Base-by-base conservation (phyloP, 2,113 vertebrate genomes). In the Anoura caudifer region DNA sequence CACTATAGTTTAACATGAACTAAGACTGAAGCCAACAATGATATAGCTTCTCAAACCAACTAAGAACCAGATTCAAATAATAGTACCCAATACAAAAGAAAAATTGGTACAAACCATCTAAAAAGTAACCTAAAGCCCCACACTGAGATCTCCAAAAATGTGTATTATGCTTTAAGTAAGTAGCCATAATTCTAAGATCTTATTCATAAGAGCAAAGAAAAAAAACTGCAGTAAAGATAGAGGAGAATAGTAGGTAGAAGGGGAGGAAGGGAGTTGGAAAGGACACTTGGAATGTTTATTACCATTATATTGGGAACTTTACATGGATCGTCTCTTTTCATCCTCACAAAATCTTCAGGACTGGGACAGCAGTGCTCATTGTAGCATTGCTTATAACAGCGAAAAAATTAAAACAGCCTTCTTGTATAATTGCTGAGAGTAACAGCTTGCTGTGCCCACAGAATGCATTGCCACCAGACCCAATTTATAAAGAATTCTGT, bases 391-490 rank as follows among this genome's bases (percentile, higher is more conserved):
- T 92, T 85, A 24, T 77, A 93, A 79, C 26, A 65, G 59, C 15
- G 7, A 84, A 87, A 77, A 72, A 79, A 4, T 85, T 33, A 77
- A 93, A 89, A 54, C 72, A 73, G 59, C 1, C 76, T 87, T 54
- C 70, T 80, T 52, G 26, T 73, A 1, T 9, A 41, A 80, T 8
- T 13, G 38, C 85, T 54, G 45, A 47, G 45, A 73, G 26, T 15
- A 79, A 8, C 3, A 0, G 20, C 33, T 6, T 28, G 26, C 19
- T 33, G 2, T 13, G 36, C n/a, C 5, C 87, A n/a, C 0, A 12
- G 7, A 41, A 70, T 38, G 15, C 77, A 87, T 80, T 22, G 41
- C 41, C n/a, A 13, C 19, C 91, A 63, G 36, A 22, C 28, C 61
- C 63, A 59, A 59, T 36, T 65, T 36, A 54, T 50, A 81, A 86